Evolutionary conservation across 2,113 vertebrate species (phyloP), one percentile per base, ranked within the genome.

Genomic region (Plestiodon gilberti): DNA sequence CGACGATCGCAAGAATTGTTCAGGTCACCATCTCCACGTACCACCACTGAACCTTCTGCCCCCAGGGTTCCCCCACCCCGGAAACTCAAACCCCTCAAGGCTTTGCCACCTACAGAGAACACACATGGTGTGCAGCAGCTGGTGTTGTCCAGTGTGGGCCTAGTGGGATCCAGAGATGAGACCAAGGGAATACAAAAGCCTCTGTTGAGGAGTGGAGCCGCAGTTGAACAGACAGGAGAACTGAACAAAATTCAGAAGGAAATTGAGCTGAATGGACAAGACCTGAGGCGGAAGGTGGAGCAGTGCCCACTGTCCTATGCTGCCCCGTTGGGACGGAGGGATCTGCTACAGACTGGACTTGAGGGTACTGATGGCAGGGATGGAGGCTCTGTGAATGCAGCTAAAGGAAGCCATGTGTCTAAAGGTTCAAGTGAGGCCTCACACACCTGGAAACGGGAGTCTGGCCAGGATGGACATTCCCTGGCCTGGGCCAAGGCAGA

Each of bases 1-100:
- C 94, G 97, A 88, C 95, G 96, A 86, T 97, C 97, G 0, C 97
- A 96, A 67, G 96, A 97, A 93, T 92, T 98, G 93, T 94, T 96
- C 96, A 87, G 95, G 2, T 80, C 97, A 84, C 84, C 98, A 74
- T 94, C 97, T 57, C 90, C 95, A 89, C 75, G 95, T 30, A 93
- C 93, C 71, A 92, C 94, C 82, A 59, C 96, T 69, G 94, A 96
- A 71, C 85, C 93, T 86, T 93, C 91, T 0, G 80, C 84, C 20
- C 61, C 96, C 84, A 94, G 65, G 1, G 55, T 75, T 22, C 93
- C 82, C 85, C 94, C 70, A 28, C 87, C 89, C 13, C 94, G 90
- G 25, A 91, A 94, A 80, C 90, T 90, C 52, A 89, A 91, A 0
- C 65, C 92, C 77, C 83, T 85, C 0, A 94, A 95, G 91, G 89